Conservation (phyloP, 2,113 vertebrate genomes). For the Oenanthe melanoleuca region DNA sequence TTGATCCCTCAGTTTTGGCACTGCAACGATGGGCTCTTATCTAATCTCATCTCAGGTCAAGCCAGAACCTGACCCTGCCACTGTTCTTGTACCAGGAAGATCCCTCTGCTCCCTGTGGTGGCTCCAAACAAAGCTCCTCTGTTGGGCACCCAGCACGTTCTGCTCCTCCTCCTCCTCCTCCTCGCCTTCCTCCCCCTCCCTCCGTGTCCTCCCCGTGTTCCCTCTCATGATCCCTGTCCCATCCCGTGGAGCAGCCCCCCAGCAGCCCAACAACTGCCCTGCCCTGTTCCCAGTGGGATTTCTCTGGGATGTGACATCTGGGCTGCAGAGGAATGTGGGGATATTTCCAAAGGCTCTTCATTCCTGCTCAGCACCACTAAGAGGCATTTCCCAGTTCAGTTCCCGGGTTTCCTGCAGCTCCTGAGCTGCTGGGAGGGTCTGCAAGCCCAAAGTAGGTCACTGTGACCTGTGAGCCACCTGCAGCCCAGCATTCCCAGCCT, state of each 20-base stretch:
- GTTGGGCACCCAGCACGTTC: neutral
- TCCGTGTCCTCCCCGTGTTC: neutral
- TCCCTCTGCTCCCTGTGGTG: neutral
- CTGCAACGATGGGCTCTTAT: neutral
- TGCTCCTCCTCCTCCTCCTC: neutral
- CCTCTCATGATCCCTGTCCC: neutral
- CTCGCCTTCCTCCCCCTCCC: neutral
- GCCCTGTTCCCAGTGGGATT: fast-evolving
- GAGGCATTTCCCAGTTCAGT: neutral
- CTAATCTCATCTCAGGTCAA: neutral
- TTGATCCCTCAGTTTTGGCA: neutral
- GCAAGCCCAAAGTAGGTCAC: neutral
- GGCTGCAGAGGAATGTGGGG: neutral
- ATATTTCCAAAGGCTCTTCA: neutral
- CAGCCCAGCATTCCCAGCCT: neutral
- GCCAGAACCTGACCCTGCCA: neutral
- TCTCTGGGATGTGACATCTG: neutral
- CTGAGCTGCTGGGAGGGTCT: neutral
- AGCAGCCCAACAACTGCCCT: neutral
- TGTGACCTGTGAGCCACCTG: neutral
- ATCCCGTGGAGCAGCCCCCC: neutral
- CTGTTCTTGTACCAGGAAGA: neutral
- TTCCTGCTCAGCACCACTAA: neutral
- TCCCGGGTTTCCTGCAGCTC: fast-evolving
- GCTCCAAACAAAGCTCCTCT: constrained; percentile 21